phyloP scores from a whole-genome alignment of 2,113 vertebrate genomes.

The Oreochromis aureus region DNA sequence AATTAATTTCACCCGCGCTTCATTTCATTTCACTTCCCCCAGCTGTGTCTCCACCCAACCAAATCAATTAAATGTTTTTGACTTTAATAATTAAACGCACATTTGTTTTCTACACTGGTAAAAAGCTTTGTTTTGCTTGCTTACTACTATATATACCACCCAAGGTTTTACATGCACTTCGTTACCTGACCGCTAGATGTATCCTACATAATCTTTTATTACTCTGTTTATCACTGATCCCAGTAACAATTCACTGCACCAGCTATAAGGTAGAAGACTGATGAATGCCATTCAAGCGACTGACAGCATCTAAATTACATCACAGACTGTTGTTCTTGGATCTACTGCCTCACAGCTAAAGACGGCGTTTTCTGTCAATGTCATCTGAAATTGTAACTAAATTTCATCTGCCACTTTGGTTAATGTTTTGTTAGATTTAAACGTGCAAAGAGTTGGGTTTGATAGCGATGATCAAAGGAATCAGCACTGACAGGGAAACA shows the following conservation, averaged over 20 bases:
- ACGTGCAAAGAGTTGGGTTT: rapidly evolving
- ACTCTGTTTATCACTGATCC: background rate
- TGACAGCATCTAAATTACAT: background rate
- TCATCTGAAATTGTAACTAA: background rate
- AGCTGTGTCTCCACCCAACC: background rate
- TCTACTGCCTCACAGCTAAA: background rate
- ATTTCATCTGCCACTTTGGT: background rate
- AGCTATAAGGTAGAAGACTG: background rate
- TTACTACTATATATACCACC: background rate
- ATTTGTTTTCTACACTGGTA: background rate
- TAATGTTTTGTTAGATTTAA: background rate
- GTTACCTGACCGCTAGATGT: background rate
- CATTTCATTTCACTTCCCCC: background rate
- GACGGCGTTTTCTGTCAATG: background rate
- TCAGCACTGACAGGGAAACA: background rate
- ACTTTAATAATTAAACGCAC: background rate
- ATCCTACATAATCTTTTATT: background rate
- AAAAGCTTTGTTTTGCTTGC: background rate
- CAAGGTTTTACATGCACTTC: background rate
- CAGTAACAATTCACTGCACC: background rate
- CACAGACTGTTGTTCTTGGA: background rate
- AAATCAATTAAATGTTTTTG: background rate
- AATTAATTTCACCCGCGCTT: background rate
- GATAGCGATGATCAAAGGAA: background rate
- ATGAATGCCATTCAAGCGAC: background rate